Evolutionary conservation across 1,140 invertebrate genomes (phyloP).

Genomic region (Diorhabda carinulata): DNA sequence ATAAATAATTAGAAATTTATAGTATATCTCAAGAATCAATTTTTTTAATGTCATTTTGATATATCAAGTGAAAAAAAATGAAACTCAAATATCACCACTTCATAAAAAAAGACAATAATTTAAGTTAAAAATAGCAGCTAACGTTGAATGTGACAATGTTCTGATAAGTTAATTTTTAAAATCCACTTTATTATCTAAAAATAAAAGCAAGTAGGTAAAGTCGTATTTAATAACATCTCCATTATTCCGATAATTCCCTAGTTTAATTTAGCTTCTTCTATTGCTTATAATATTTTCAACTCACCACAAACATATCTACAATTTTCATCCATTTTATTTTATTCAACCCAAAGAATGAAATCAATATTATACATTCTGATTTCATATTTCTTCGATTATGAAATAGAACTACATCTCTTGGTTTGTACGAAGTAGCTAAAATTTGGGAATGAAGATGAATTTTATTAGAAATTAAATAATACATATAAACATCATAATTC

Average conservation of each 20-base stretch:
- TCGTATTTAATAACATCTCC: too few species aligned
- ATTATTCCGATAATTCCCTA: too few species aligned
- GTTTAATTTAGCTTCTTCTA: neutral
- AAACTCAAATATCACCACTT: too few species aligned
- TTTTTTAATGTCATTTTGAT: too few species aligned
- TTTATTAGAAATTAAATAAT: neutral
- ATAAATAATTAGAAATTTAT: too few species aligned
- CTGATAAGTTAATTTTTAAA: neutral
- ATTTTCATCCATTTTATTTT: slow-evolving; percentile 3
- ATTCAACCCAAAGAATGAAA: slow-evolving; percentile 2
- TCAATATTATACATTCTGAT: slow-evolving; percentile 9
- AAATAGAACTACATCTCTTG: slow-evolving; percentile 13
- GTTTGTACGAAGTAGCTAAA: neutral
- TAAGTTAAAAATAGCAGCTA: too few species aligned
- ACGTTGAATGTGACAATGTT: neutral
- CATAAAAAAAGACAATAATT: too few species aligned
- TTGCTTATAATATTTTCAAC: neutral
- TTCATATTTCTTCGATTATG: slow-evolving; percentile 13
- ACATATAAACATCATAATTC: neutral
- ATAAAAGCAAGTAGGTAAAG: too few species aligned
- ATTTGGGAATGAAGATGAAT: neutral
- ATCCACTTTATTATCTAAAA: neutral
- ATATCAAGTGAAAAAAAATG: too few species aligned
- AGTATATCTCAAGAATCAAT: too few species aligned
- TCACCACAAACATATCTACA: neutral